Percentiles rank a stretch among this genome's conserved stretches.
Evolutionary conservation across 2,113 vertebrate species (phyloP).

Genomic region (Monopterus albus): DNA sequence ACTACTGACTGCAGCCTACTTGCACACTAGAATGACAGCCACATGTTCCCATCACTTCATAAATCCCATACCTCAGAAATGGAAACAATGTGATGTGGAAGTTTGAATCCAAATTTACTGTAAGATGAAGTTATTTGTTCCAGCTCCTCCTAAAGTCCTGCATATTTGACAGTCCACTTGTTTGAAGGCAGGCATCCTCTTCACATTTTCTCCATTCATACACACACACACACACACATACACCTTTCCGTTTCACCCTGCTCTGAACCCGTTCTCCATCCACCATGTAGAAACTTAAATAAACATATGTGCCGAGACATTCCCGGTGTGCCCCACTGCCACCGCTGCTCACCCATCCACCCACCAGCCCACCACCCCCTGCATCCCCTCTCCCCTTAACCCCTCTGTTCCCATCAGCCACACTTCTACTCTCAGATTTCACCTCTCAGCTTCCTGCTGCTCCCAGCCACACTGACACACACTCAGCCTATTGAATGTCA

Average conservation of each 20-base stretch:
- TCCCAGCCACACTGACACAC: slow-evolving; percentile 66
- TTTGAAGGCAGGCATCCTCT: slow-evolving; percentile 56
- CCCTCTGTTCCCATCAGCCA: slow-evolving; percentile 30
- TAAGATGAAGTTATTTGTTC: too few relatives aligned
- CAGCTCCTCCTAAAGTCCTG: neutral
- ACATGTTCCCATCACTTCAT: slow-evolving; percentile 8
- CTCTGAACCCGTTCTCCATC: slow-evolving; percentile 67
- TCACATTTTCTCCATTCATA: slow-evolving; percentile 16
- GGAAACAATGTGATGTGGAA: neutral
- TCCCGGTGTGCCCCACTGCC: slow-evolving; percentile 55
- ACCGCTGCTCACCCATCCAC: slow-evolving; percentile 10
- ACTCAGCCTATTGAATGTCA: slow-evolving; percentile 46
- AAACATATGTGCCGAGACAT: slow-evolving; percentile 65
- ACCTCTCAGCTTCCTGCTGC: slow-evolving; percentile 68
- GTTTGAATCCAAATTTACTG: too few relatives aligned
- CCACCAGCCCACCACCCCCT: slow-evolving; percentile 28
- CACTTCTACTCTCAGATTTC: slow-evolving; percentile 70
- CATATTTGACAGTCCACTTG: slow-evolving; percentile 20
- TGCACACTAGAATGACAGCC: too few relatives aligned
- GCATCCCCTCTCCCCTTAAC: slow-evolving; percentile 23
- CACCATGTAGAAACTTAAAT: slow-evolving; percentile 71
- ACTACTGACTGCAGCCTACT: neutral
- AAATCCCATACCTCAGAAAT: neutral
- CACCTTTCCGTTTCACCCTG: slow-evolving; percentile 73
- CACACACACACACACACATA: slow-evolving; percentile 45